Percentiles rank a stretch among this genome's conserved stretches.
These are phyloP conservation scores for Corythaeola cristata DNA, from an alignment of 2,113 vertebrate species.

Conservation along the genomic window DNA sequence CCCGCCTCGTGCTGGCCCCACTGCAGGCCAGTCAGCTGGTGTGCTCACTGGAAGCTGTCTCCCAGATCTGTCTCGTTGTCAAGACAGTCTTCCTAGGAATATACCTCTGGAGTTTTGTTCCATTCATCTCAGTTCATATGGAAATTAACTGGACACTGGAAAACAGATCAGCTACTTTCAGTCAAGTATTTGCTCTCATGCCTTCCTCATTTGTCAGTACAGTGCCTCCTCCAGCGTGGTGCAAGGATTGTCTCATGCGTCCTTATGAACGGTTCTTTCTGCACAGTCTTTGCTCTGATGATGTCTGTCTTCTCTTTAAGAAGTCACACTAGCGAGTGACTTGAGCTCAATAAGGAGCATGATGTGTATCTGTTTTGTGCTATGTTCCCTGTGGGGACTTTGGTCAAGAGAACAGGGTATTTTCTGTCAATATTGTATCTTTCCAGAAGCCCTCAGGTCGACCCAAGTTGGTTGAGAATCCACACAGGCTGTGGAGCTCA, in stretches of 20 bases:
- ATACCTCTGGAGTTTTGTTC: not conserved
- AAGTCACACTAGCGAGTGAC: not conserved
- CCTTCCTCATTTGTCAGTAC: not conserved
- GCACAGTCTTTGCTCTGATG: not conserved
- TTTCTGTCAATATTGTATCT: not conserved
- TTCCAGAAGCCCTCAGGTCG: not conserved
- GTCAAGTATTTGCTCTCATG: not conserved
- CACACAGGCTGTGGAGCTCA: not conserved
- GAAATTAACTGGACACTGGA: not conserved
- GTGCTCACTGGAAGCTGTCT: not conserved
- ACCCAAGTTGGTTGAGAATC: accelerated
- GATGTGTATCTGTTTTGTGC: not conserved
- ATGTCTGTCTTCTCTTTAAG: not conserved
- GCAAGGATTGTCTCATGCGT: not conserved
- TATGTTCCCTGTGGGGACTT: not conserved
- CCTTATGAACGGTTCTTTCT: not conserved
- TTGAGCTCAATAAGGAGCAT: not conserved
- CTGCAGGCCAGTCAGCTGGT: not conserved
- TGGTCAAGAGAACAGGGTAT: not conserved
- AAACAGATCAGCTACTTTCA: not conserved
- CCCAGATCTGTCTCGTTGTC: not conserved
- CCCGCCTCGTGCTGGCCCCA: not conserved
- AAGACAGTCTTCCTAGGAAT: not conserved
- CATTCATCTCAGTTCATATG: not conserved
- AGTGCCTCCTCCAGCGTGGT: not conserved